These are phyloP conservation scores for Corvus moneduloides DNA, from an alignment of 2,113 vertebrate genomes.

Conservation along the genomic window DNA sequence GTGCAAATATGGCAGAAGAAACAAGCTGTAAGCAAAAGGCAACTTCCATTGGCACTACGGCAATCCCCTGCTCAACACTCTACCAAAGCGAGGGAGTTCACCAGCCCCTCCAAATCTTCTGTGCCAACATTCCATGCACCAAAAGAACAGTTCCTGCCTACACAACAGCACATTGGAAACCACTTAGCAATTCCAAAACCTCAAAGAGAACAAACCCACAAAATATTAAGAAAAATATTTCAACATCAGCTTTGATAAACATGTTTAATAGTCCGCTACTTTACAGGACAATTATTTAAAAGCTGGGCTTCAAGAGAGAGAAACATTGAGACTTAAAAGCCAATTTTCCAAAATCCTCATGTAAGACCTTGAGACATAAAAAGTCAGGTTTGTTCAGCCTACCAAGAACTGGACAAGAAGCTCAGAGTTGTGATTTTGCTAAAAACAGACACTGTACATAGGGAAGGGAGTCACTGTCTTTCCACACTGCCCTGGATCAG, in stretches of 20 bases:
- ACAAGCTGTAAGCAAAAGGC: background rate
- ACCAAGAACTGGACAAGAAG: background rate
- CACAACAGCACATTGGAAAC: background rate
- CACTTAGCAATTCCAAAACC: background rate
- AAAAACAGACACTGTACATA: background rate
- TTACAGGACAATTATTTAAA: constrained; percentile 35
- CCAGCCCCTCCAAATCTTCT: background rate
- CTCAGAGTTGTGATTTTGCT: background rate
- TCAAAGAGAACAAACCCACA: background rate
- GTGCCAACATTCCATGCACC: background rate
- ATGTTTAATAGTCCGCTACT: constrained; percentile 38
- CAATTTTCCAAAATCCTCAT: background rate
- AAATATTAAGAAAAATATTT: constrained; percentile 23
- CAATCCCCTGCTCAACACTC: background rate
- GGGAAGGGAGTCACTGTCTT: background rate
- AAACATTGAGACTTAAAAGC: background rate
- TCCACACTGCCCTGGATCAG: background rate
- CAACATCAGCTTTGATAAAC: constrained; percentile 9
- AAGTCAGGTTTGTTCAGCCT: background rate
- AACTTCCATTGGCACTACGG: background rate
- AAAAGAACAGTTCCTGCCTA: background rate
- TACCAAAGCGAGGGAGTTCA: background rate
- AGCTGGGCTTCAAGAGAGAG: background rate
- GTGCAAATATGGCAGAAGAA: background rate
- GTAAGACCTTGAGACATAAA: background rate